Evolutionary conservation across 1,140 invertebrate genomes (phyloP).

Genomic region (Grapholita molesta): DNA sequence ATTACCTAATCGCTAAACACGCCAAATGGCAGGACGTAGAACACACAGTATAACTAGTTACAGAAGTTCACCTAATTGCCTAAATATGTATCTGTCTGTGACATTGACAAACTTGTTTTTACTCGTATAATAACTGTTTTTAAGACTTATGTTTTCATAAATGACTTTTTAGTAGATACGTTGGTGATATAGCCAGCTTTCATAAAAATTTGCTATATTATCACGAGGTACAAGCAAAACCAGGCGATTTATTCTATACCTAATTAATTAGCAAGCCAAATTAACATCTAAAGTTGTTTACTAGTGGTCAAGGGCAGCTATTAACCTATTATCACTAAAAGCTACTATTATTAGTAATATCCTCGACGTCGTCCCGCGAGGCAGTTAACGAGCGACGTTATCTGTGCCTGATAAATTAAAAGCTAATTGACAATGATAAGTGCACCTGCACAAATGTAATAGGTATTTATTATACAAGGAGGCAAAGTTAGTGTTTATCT

Average conservation of each 20-base stretch:
- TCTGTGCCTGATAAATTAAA: background rate
- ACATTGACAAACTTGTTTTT: background rate
- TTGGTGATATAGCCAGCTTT: background rate
- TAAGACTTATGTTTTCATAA: background rate
- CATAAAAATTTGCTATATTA: background rate
- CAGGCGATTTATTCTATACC: background rate
- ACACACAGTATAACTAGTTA: background rate
- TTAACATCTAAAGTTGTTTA: background rate
- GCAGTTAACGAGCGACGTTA: background rate
- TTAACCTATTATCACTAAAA: conserved; percentile 14
- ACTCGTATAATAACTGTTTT: background rate
- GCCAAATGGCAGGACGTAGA: background rate
- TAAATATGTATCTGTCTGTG: too few relatives aligned
- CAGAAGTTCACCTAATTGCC: background rate
- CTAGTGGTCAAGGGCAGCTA: conserved; percentile 1
- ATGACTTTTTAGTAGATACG: background rate
- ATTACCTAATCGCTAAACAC: background rate
- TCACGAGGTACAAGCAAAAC: background rate
- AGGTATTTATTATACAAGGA: background rate
- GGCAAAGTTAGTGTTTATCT: too few relatives aligned
- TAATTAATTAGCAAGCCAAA: conserved; percentile 4
- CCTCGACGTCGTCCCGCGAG: conserved; percentile 1
- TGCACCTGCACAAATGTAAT: background rate
- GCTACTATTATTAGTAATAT: conserved; percentile 8
- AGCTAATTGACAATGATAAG: conserved; percentile 10